Conservation (phyloP, 2,113 vertebrate species). For the Centropus bengalensis region DNA sequence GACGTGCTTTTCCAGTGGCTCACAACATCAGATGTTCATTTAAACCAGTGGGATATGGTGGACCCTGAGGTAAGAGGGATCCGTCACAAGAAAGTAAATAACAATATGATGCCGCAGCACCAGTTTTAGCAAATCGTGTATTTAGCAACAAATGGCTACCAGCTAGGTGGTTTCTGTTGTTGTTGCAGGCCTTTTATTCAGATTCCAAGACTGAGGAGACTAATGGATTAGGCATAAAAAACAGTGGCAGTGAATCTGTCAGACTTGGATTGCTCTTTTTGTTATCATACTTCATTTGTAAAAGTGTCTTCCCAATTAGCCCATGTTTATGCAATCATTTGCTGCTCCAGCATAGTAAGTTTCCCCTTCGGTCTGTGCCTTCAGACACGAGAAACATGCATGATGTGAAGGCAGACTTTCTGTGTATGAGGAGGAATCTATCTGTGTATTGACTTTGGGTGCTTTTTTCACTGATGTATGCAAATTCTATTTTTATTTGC, state of each 20-base stretch:
- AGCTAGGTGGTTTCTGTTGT: not conserved
- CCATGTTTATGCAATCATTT: not conserved
- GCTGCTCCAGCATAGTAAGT: not conserved
- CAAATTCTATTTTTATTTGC: not conserved
- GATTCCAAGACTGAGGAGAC: not conserved
- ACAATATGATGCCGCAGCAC: not conserved
- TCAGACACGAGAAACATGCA: not conserved
- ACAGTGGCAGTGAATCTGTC: not conserved
- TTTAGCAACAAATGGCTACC: not conserved
- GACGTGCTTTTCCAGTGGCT: constrained; percentile 97
- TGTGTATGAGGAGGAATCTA: not conserved
- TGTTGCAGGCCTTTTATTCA: not conserved
- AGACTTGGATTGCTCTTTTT: not conserved
- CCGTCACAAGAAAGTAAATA: not conserved
- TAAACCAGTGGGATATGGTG: constrained; percentile 94
- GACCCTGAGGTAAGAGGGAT: constrained; percentile 89
- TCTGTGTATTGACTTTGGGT: not conserved
- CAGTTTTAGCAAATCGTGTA: not conserved
- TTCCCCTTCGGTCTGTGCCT: not conserved
- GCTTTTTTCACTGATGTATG: not conserved
- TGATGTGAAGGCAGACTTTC: not conserved
- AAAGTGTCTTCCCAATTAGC: not conserved
- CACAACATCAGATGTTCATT: constrained; percentile 86
- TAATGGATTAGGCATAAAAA: not conserved
- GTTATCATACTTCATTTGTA: not conserved